Base-by-base conservation (phyloP, 2,888 invertebrate species). In the Nezara viridula region DNA sequence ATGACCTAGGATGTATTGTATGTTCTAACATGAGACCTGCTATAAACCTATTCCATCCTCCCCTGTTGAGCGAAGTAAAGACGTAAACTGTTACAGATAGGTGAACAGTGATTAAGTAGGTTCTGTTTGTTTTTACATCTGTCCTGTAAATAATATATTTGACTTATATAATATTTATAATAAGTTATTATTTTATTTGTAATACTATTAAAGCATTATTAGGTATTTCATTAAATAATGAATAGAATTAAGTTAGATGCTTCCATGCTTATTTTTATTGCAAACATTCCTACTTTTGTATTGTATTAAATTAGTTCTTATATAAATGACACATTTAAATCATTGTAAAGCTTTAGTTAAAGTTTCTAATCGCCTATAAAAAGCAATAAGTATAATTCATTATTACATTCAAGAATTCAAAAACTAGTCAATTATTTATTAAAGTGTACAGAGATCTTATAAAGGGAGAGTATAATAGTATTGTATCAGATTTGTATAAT, bases 391-490 rank as follows among this genome's bases (percentile, higher is more conserved):
- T 81, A 81, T 24, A 5, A 37, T 81, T 44, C 12, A 44, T 40
- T 81, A n/a, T 44, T 81, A 73, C 66, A 60, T 77, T 77, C 37
- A 44, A 81, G n/a, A 47, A 44, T 19, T n/a, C n/a, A 81, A 81
- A 81, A 81, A 81, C 44, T 81, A 81, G 81, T 81, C 44, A 47
- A 81, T 81, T 81, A 81, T 81, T 81, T 81, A 81, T 81, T 81
- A 44, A 81, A 44, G 24, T 81, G 81, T 44, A 81, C 81, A 40
- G 44, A 44, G 12, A 44, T 7, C 44, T 81, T 81, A n/a, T 81
- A 14, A 14, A 81, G 44, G 66, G 81, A 81, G 44, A 81, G 44
- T 81, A 81, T 40, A 44, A 44, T 81, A 81, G 24, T 44, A 77
- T 24, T 12, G n/a, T 44, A 81, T 44, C n/a, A 81, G n/a, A 14